phyloP scores from a whole-genome alignment of 2,797 vertebrate species.

The Danio tinwini region DNA sequence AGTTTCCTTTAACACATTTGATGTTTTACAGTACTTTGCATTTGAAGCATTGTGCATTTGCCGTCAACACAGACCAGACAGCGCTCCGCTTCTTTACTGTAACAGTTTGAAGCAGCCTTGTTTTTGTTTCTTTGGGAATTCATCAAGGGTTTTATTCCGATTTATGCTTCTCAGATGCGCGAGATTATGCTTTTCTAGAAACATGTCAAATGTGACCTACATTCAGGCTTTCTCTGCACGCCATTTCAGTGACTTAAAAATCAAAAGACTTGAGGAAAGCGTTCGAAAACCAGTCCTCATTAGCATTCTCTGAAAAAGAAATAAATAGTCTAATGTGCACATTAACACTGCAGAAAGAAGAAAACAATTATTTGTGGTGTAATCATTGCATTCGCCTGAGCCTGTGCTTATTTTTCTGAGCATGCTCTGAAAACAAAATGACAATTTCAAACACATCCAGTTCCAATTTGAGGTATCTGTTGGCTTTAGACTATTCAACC shows the following conservation, averaged over 20 bases:
- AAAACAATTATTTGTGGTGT: constrained; percentile 11
- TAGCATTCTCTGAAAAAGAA: constrained; percentile 15
- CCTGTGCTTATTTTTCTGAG: constrained; percentile 1
- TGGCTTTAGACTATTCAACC: neutral
- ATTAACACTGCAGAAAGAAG: neutral
- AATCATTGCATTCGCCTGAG: constrained; percentile 7
- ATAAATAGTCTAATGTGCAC: constrained; percentile 2
- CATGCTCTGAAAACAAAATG: constrained; percentile 29
- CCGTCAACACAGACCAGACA: constrained; percentile 16
- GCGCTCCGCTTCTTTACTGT: constrained; percentile 5
- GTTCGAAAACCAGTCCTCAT: constrained; percentile 31
- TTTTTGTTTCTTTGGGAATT: constrained; percentile 12
- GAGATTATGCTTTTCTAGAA: constrained; percentile 39
- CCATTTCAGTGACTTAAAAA: constrained; percentile 16
- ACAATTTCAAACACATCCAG: constrained; percentile 9
- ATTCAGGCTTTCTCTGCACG: constrained; percentile 21
- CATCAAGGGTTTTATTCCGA: constrained; percentile 9
- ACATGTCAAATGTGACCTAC: constrained; percentile 41
- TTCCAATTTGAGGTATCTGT: constrained; percentile 6
- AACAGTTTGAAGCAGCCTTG: constrained; percentile 13
- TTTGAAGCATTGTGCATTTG: neutral
- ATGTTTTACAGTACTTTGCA: neutral
- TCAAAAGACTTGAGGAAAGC: constrained; percentile 15
- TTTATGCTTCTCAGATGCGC: constrained; percentile 27
- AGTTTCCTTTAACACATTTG: neutral